Evolutionary conservation across 2,113 vertebrate genomes (phyloP), one percentile per base, ranked within the genome.

Genomic region (Uropsilus gracilis): DNA sequence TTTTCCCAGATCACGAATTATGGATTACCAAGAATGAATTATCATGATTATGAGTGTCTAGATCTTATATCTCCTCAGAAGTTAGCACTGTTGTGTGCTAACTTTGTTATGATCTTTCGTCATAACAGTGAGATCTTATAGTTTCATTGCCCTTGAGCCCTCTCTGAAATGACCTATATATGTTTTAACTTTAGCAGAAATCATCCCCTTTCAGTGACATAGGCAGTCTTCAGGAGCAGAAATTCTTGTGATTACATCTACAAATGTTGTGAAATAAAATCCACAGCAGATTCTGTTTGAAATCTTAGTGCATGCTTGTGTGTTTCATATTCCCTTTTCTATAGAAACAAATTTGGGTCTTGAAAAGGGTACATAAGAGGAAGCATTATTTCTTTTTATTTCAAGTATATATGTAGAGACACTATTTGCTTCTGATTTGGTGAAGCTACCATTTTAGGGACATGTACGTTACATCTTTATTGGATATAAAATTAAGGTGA

Each of bases 391-490:
- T 95, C 20, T 75, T 96, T 44, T 77, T 55, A 66, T 59, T 86
- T 90, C 6, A 88, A 82, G 76, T 84, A 17, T 86, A 22, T 87
- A 48, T 77, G 89, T 89, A 86, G 64, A 86, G 50, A 89, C 30
- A 83, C n/a, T n/a, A 69, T 76, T 87, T 84, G 66, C 42, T 89
- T 30, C 71, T 72, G 16, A 32, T 71, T 86, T 55, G 63, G 57
- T 8, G 6, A 73, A 80, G 57, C 11, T 82, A 28, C 30, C 89
- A 37, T 89, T 89, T 93, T 32, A 30, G 69, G 34, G 48, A 16
- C 11, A n/a, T 16, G 13, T 83, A n/a, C 86, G 28, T 95, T 69
- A 82, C 87, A 95, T 91, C 78, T 86, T 16, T 64, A 83, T 83
- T 64, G 69, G 50, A 14, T 89, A 0, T 92, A 77, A 94, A 95